Base-by-base conservation (phyloP, 2,888 invertebrate species). In the Drosophila niveifrons region DNA sequence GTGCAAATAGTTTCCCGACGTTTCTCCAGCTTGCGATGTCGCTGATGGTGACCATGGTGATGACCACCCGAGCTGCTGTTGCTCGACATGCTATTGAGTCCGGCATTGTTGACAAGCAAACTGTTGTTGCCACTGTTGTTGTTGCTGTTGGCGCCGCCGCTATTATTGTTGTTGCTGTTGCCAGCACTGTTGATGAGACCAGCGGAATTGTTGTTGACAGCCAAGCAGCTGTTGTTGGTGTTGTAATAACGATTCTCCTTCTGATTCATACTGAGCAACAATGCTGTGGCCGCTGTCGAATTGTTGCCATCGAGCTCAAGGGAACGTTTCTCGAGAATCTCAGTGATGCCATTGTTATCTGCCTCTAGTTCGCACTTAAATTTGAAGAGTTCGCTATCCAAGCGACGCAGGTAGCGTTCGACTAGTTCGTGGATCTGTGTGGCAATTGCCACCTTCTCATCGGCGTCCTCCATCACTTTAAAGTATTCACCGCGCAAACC, bases 351-450 rank as follows among this genome's bases (percentile, higher is more conserved):
- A 85, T 98, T 97, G 93, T 99, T 98, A 92, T 99, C 99, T 1
- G 99, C 99, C 93, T 99, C 99, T 67, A 99, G 93, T 93, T 99
- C 99, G 94, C 98, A 97, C 93, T 99, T 99, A 92, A 99, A 99
- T 92, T 99, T 99, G 82, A 97, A 96, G 56, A 99, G 93, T 92
- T 99, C 99, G 15, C 95, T 95, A 82, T 96, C 95, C 58, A 99
- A 93, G 91, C 97, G 95, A 68, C 98, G 94, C 87, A 98, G 94
- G 93, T 99, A 98, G 90, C 98, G 95, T 90, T 98, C 98, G 59
- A 99, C 98, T 87, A 98, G 93, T 90, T 99, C 98, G 92, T 98
- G 97, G 94, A 98, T 97, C 92, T 97, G 97, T 92, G 96, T 98
- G 11, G 99, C 97, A 78, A 99, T 94, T 75, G 97, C 95, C 28